Evolutionary conservation across 2,113 vertebrate species (phyloP), one percentile per base, ranked within the genome.

Genomic region (Nerophis ophidion): DNA sequence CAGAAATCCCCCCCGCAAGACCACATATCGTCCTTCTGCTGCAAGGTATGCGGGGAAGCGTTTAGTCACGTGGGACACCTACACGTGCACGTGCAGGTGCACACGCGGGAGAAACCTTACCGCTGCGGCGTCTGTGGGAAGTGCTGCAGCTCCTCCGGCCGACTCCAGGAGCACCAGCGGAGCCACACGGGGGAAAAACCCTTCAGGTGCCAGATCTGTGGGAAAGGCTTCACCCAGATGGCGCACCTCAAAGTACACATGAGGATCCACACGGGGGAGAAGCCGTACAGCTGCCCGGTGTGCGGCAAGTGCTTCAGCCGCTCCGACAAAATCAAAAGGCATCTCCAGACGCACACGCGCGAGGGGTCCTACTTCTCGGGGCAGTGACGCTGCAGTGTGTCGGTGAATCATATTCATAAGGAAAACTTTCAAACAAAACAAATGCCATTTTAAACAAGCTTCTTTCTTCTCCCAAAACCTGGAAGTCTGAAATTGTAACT

Each of bases 181-280:
- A 88, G 87, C 77, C 87, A 88, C 82, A 88, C 87, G 0, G 87
- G 87, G 7, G 87, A 88, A 66, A 88, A 88, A 71, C 87, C 87
- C 0, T 88, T 87, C 73, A 82, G 87, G 50, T 88, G 87, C 67
- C 87, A 88, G 74, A 88, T 86, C 17, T 88, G 87, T 51, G 87
- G 87, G 7, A 88, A 88, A 60, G 85, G 87, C 51, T 88, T 88
- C 67, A 88, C 87, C 1, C 87, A 88, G 66, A 88, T 88, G 85
- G 87, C 87, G 69, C 87, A 88, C 61, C 65, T 88, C 50, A 88
- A 88, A 63, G 87, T 88, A 5, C 87, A 88, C 79, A 85, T 88
- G 85, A 79, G 87, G 63, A 88, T 88, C 66, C 87, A 88, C 6
- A 88, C 87, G 0, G 87, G 87, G 5, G 87, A 88, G 63, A 88